Conservation (phyloP, 2,888 invertebrate species). For the Crematogaster levior region DNA sequence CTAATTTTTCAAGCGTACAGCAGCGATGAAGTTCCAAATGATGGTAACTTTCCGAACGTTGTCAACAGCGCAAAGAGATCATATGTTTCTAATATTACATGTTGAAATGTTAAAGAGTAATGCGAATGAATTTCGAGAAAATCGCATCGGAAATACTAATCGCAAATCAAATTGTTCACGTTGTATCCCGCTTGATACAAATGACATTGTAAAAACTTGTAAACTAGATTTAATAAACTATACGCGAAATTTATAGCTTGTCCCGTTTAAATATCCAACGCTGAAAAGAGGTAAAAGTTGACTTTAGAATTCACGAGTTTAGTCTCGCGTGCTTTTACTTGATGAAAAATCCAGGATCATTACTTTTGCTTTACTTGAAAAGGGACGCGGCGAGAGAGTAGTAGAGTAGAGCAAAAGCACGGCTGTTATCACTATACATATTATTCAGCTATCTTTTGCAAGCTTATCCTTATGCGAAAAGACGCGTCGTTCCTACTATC, state of each 20-base stretch:
- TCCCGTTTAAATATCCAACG: not conserved
- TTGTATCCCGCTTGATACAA: not conserved
- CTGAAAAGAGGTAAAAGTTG: not conserved
- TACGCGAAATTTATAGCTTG: not conserved
- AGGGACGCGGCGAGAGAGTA: constrained; percentile 50
- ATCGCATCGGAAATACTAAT: not conserved
- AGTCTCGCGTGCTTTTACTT: constrained; percentile 23
- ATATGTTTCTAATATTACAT: not conserved
- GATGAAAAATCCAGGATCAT: constrained; percentile 43
- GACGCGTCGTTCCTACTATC: not conserved
- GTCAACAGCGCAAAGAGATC: not conserved
- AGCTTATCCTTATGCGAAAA: constrained; percentile 47
- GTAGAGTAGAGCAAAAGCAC: constrained; percentile 63
- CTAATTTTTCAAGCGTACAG: constrained; percentile 43
- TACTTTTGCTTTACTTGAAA: constrained; percentile 64
- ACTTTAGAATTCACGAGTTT: constrained; percentile 16
- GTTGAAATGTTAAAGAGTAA: not conserved
- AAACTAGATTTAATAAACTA: constrained; percentile 26
- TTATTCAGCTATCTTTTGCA: constrained; percentile 63
- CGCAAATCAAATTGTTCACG: not conserved
- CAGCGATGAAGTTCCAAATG: constrained; percentile 8
- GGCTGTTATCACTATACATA: constrained; percentile 69
- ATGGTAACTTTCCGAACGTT: not conserved
- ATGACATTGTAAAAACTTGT: not conserved
- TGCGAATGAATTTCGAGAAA: not conserved